A percentile compares a stretch with the other conserved stretches of the same genome.
These are phyloP conservation scores for Carlito syrichta DNA, from an alignment of 2,113 vertebrate species.

Conservation along the genomic window DNA sequence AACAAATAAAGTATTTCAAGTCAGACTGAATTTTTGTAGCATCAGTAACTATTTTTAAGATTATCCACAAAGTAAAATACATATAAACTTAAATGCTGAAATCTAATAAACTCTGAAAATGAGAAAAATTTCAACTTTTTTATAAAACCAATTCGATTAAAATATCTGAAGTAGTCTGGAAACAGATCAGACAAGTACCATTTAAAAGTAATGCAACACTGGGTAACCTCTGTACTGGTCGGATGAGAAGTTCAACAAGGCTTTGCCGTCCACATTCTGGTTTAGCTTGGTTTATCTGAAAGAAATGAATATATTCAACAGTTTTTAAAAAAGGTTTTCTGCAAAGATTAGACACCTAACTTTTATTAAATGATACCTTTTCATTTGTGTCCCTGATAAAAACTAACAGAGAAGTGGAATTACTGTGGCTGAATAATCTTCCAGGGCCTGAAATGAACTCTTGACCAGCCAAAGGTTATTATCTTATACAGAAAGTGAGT, in stretches of 20 bases:
- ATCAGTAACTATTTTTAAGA: background rate
- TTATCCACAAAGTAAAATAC: conserved; percentile 20
- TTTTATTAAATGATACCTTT: background rate
- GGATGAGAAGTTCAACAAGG: conserved; percentile 94
- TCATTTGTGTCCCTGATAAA: background rate
- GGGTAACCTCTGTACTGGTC: conserved; percentile 96
- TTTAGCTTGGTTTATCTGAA: conserved; percentile 96
- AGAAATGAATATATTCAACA: conserved; percentile 12
- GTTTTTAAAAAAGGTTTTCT: background rate
- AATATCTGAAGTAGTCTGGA: background rate
- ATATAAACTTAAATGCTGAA: background rate
- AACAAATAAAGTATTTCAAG: conserved; percentile 10
- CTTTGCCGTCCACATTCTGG: conserved; percentile 97
- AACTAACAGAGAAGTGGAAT: background rate
- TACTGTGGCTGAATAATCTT: background rate
- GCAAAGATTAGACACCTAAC: background rate
- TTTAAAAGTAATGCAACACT: conserved; percentile 95
- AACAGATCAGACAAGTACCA: conserved; percentile 81
- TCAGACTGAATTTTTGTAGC: background rate
- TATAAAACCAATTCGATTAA: background rate
- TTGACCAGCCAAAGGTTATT: background rate
- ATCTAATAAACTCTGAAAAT: conserved; percentile 28
- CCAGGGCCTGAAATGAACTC: background rate
- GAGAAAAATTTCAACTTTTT: background rate
- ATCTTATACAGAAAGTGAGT: background rate